These are phyloP conservation scores for Diploscapter pachys DNA, from an alignment of 1,140 invertebrate species.

Conservation along the genomic window DNA sequence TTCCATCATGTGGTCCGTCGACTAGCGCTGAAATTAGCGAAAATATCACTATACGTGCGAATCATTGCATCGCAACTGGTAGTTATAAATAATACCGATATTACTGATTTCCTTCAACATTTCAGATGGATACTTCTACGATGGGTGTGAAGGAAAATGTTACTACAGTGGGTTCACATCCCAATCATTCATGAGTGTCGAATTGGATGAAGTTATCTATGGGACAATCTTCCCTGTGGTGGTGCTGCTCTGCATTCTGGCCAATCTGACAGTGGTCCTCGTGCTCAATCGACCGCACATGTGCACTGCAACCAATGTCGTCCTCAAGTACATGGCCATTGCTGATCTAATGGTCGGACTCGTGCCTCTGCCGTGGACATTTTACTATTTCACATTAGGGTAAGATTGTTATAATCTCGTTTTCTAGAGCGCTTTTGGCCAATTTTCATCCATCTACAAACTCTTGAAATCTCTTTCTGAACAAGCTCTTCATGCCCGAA, in stretches of 20 bases:
- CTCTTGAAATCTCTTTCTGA: not conserved
- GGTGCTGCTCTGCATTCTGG: conserved; percentile 50
- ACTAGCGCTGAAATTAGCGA: no score
- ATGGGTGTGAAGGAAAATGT: conserved; percentile 17
- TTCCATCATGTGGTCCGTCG: no score
- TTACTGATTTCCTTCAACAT: no score
- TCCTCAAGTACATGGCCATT: conserved; percentile 58
- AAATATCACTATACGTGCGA: no score
- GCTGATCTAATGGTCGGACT: conserved; percentile 54
- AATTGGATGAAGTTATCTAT: conserved; percentile 18
- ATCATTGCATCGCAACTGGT: no score
- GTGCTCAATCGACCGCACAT: conserved; percentile 57
- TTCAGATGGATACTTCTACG: not conserved
- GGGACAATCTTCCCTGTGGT: conserved; percentile 53
- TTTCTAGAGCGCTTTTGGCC: not conserved
- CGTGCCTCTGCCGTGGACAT: conserved; percentile 57
- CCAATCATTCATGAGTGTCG: not conserved
- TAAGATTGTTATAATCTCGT: not conserved
- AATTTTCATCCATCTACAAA: not conserved
- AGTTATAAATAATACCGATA: no score
- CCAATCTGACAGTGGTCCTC: conserved; percentile 52
- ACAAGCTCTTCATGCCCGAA: not conserved
- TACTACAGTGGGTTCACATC: not conserved
- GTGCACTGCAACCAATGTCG: conserved; percentile 57
- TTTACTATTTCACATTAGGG: conserved; percentile 55